Evolutionary conservation across 1,140 invertebrate species (phyloP).

Genomic region (Drosophila trapezifrons): DNA sequence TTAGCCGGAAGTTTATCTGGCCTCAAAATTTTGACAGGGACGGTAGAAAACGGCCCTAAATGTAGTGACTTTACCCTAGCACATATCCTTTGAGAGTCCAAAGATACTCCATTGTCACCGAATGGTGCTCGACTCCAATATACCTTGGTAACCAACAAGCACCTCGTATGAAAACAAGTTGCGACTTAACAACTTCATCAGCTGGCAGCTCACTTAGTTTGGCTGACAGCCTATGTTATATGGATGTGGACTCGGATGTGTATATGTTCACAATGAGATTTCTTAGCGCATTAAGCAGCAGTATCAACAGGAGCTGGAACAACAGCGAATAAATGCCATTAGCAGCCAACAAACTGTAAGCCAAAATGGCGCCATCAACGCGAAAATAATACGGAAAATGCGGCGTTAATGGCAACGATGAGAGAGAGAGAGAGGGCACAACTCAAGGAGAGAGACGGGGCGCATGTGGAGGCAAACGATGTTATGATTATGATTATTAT

Average conservation of each 20-base stretch:
- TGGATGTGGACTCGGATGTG: not conserved
- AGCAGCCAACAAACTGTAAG: slow-evolving; percentile 74
- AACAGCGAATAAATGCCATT: slow-evolving; percentile 71
- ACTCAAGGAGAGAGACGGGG: not conserved
- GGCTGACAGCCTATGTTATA: slow-evolving; percentile 19
- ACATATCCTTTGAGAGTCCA: no score
- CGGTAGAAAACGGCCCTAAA: no score
- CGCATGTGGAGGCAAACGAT: slow-evolving; percentile 75
- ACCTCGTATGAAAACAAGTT: slow-evolving; percentile 48
- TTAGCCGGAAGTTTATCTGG: no score
- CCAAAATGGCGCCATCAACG: slow-evolving; percentile 77
- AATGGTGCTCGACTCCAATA: not conserved
- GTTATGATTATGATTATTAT: slow-evolving; percentile 83
- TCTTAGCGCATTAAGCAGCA: slow-evolving; percentile 66
- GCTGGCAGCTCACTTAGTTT: slow-evolving; percentile 62
- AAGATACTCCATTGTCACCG: not conserved
- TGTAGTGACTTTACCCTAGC: no score
- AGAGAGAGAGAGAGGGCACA: not conserved
- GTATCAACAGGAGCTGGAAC: slow-evolving; percentile 40
- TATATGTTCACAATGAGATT: slow-evolving; percentile 62
- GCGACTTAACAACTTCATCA: slow-evolving; percentile 78
- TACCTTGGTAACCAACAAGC: not conserved
- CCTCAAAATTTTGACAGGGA: no score
- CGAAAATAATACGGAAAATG: slow-evolving; percentile 80
- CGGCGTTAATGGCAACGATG: slow-evolving; percentile 73